phyloP scores from a whole-genome alignment of 2,797 vertebrate genomes.

The Paedocypris micromegethes region DNA sequence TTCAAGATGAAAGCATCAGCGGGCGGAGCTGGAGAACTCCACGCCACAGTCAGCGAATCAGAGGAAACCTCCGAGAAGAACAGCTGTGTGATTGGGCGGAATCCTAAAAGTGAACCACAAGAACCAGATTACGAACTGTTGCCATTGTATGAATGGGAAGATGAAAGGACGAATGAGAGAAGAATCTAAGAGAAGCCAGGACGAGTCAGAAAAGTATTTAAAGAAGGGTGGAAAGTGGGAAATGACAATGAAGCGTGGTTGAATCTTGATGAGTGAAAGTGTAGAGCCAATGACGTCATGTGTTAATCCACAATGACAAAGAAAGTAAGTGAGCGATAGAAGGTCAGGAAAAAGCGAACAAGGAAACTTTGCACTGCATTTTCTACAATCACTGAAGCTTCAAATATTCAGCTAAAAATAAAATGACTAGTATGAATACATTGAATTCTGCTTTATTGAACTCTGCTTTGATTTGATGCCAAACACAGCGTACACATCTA shows the following conservation, averaged over 20 bases:
- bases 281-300: background rate
- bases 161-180: constrained; percentile 15
- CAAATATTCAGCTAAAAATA: too few species aligned
- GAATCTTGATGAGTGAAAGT: background rate
- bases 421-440: too few species aligned
- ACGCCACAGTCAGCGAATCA: constrained; percentile 83
- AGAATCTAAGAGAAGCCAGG: constrained; percentile 4
- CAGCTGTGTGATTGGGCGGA: constrained; percentile 90
- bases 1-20: constrained; percentile 86
- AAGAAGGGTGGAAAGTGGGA: background rate
- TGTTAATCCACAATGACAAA: constrained; percentile 1
- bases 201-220: background rate
- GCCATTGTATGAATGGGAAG: constrained; percentile 4
- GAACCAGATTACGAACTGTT: constrained; percentile 20
- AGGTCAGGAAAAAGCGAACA: background rate
- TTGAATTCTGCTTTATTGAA: too few species aligned
- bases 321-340: constrained; percentile 1
- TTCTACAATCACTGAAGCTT: too few species aligned
- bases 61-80: constrained; percentile 91
- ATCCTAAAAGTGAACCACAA: constrained; percentile 70
- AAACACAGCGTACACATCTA: too few species aligned
- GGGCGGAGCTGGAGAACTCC: constrained; percentile 89
- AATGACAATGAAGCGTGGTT: constrained; percentile 8
- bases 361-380: background rate
- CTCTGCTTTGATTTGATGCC: too few species aligned